These are phyloP conservation scores for Notolepis coatsorum DNA, from an alignment of 2,797 vertebrate genomes.

Conservation along the genomic window DNA sequence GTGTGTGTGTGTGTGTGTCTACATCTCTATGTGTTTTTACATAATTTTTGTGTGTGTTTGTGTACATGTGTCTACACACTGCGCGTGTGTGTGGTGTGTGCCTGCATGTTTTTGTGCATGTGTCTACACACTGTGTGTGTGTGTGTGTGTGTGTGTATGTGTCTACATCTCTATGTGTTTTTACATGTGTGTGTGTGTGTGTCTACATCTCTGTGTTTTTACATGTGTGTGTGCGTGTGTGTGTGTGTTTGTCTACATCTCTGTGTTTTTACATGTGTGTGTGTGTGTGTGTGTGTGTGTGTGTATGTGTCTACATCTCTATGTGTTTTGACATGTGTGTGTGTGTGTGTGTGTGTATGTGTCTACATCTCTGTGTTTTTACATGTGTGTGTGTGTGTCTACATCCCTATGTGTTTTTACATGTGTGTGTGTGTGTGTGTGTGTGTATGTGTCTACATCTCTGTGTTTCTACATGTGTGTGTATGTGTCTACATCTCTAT, in stretches of 20 bases:
- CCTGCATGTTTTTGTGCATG: constrained; percentile 60
- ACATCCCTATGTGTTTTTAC: background rate
- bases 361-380: background rate
- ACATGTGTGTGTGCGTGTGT: too few species aligned
- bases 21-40: background rate
- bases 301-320: background rate
- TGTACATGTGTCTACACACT: constrained; percentile 58
- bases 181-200: too few species aligned
- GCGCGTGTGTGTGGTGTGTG: constrained; percentile 55
- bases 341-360: too few species aligned
- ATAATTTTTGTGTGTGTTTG: background rate
- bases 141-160: background rate
- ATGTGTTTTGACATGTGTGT: too few species aligned
- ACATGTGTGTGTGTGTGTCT: background rate
- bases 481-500: constrained; percentile 10
- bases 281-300: background rate
- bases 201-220: too few species aligned
- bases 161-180: too few species aligned
- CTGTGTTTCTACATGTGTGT: background rate
- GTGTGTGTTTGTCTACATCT: too few species aligned
- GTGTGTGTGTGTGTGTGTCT: background rate
- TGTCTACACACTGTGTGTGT: background rate
- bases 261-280: too few species aligned
- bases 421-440: background rate
- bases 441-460: background rate